phyloP scores from a whole-genome alignment of 2,113 vertebrate genomes.

The human region DNA sequence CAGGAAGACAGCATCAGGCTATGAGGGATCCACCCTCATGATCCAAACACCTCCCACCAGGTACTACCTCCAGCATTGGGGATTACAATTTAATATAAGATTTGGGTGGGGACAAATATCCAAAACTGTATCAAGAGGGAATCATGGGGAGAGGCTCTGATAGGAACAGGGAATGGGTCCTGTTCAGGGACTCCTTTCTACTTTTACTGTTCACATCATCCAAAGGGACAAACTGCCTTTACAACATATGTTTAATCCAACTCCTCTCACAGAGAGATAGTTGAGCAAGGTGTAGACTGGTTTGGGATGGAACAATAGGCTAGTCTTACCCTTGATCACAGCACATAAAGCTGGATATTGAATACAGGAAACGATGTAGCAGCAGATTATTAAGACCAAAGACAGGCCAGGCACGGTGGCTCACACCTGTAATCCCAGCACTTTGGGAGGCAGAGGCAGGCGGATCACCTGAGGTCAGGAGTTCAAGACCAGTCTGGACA shows the following conservation, averaged over 20 bases:
- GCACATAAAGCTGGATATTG: neutral
- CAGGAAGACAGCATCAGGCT: too few species aligned
- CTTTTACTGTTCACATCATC: neutral
- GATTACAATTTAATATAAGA: too few species aligned
- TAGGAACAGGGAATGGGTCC: neutral
- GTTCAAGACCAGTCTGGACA: too few species aligned
- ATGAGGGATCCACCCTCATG: too few species aligned
- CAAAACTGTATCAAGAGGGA: neutral
- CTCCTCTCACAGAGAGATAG: neutral
- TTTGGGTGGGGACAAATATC: too few species aligned
- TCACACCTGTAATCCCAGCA: too few species aligned
- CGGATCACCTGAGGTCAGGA: too few species aligned
- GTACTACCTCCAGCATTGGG: too few species aligned
- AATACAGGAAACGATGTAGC: neutral
- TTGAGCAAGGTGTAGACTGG: neutral
- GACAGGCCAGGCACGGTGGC: neutral
- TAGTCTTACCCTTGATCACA: constrained; percentile 25
- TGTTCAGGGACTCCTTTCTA: neutral
- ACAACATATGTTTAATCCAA: neutral
- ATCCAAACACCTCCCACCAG: too few species aligned
- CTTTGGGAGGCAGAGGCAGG: too few species aligned
- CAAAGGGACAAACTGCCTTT: neutral
- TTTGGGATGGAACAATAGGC: neutral
- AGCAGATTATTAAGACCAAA: constrained; percentile 37
- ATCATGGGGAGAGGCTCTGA: neutral